These are phyloP conservation scores for Cabera pusaria DNA, from an alignment of 2,888 invertebrate species.

Conservation along the genomic window DNA sequence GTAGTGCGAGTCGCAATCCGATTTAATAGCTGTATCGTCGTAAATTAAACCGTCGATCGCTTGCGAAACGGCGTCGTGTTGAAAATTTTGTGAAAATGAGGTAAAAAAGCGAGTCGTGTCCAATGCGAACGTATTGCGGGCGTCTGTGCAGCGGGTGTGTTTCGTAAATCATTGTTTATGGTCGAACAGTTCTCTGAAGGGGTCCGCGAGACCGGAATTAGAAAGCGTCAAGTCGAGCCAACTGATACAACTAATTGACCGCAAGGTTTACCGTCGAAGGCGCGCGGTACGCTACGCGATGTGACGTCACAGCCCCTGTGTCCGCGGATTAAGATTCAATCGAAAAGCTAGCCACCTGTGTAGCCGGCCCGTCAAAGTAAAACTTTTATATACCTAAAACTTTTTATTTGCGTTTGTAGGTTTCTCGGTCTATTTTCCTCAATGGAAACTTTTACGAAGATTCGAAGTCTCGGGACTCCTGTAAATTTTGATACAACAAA, in stretches of 20 bases:
- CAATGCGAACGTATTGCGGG: constrained; percentile 61
- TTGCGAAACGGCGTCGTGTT: constrained; percentile 40
- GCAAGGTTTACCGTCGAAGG: too few relatives aligned
- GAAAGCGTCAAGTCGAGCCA: constrained; percentile 73
- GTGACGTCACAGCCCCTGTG: constrained; percentile 47
- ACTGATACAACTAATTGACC: constrained; percentile 75
- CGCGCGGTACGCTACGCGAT: constrained; percentile 63
- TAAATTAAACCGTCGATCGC: constrained; percentile 15
- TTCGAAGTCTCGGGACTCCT: constrained; percentile 3
- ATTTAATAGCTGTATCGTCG: constrained; percentile 38
- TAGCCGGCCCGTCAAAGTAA: constrained; percentile 12
- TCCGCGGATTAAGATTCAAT: constrained; percentile 20
- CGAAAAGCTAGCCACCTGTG: constrained; percentile 10
- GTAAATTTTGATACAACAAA: constrained; percentile 1
- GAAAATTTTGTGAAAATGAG: constrained; percentile 52
- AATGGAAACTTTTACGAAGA: constrained; percentile 11
- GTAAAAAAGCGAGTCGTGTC: constrained; percentile 46
- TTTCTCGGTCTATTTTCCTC: constrained; percentile 15
- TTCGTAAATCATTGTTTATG: constrained; percentile 80
- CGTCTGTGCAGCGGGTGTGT: constrained; percentile 54
- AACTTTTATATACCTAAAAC: constrained; percentile 6
- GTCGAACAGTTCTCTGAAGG: constrained; percentile 71
- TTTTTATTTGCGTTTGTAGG: constrained; percentile 9
- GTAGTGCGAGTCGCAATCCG: constrained; percentile 36
- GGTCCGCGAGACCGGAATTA: constrained; percentile 71